Percentiles rank a stretch among this genome's conserved stretches.
Evolutionary conservation across 2,113 vertebrate genomes (phyloP).

Genomic region (Climacteris rufus): DNA sequence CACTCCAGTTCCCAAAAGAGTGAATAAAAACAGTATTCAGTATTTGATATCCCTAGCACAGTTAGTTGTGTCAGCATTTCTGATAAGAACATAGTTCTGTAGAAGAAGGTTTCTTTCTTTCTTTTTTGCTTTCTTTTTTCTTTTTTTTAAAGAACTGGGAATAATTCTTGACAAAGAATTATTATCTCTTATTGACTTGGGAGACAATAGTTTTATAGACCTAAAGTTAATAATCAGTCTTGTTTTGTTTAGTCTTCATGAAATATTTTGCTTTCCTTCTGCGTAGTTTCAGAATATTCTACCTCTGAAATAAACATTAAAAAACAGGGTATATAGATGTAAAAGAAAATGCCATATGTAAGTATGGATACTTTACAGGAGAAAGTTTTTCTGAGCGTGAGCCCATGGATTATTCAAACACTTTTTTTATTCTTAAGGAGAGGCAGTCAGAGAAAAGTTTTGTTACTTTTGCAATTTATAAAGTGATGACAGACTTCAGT

Average conservation of each 20-base stretch:
- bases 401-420: not conserved
- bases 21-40: not conserved
- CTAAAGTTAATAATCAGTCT: not conserved
- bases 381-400: not conserved
- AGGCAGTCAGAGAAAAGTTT: not conserved
- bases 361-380: not conserved
- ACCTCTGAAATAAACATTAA: not conserved
- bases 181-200: not conserved
- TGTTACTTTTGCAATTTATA: not conserved
- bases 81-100: not conserved
- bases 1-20: not conserved
- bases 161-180: not conserved
- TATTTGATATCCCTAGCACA: not conserved
- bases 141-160: not conserved
- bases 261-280: not conserved
- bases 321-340: not conserved
- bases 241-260: not conserved
- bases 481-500: not conserved
- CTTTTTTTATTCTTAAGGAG: not conserved
- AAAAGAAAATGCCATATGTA: not conserved
- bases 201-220: not conserved
- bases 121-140: too few species aligned
- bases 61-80: not conserved
- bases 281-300: not conserved
- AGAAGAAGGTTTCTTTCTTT: not conserved